These are phyloP conservation scores for Acanthosepion lycidas DNA, from an alignment of 2,888 invertebrate species.

Conservation along the genomic window DNA sequence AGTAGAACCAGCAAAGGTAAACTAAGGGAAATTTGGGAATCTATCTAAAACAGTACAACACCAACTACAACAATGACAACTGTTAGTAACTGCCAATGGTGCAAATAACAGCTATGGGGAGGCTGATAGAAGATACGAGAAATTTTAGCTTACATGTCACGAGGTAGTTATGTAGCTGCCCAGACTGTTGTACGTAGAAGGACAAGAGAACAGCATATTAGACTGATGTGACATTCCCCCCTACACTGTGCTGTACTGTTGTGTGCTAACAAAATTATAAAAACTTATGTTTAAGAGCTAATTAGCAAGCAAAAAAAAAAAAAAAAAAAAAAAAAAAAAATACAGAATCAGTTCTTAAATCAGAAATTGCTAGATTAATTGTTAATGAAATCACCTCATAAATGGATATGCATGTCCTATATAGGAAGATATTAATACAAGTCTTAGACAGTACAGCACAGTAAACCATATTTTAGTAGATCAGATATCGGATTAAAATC, in stretches of 20 bases:
- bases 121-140: not conserved
- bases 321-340: not conserved
- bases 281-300: not conserved
- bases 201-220: conserved; percentile 16
- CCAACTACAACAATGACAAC: not conserved
- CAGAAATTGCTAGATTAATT: not conserved
- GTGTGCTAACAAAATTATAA: not conserved
- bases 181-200: conserved; percentile 39
- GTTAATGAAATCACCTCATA: not conserved
- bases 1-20: not conserved
- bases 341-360: not conserved
- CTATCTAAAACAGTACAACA: not conserved
- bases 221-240: not conserved
- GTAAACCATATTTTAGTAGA: not conserved
- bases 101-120: not conserved
- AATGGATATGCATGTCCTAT: not conserved
- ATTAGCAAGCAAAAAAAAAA: not conserved
- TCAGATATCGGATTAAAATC: not conserved
- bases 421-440: not conserved
- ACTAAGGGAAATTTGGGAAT: not conserved
- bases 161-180: conserved; percentile 39
- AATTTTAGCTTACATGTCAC: conserved; percentile 43
- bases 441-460: not conserved
- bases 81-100: not conserved
- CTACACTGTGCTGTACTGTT: not conserved